Evolutionary conservation across 2,888 invertebrate species (phyloP).

Genomic region (Bombyx huttoni): DNA sequence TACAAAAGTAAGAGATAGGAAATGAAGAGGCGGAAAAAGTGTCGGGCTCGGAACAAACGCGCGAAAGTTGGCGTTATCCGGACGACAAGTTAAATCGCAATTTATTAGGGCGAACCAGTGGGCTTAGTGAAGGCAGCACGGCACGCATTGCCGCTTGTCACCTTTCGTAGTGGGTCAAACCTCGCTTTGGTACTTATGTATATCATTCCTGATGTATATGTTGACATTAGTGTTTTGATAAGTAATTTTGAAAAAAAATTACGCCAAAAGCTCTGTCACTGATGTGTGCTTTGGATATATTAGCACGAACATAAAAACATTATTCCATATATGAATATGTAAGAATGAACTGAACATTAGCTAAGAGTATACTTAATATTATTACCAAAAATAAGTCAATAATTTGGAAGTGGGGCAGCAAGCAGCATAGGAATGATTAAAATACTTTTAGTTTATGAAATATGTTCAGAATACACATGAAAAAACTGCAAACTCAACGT

Average conservation of each 20-base stretch:
- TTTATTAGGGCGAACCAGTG: slow-evolving; percentile 67
- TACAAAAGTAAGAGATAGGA: slow-evolving; percentile 74
- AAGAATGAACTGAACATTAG: no score
- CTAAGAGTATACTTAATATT: no score
- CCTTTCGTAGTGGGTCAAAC: slow-evolving; percentile 1
- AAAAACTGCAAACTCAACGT: slow-evolving; percentile 10
- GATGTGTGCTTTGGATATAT: no score
- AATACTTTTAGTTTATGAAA: background rate
- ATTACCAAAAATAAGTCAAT: no score
- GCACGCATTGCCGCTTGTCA: slow-evolving; percentile 14
- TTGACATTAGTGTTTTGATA: no score
- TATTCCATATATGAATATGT: no score
- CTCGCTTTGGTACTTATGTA: no score
- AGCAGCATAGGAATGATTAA: background rate
- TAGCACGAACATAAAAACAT: no score
- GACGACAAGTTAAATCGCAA: slow-evolving; percentile 72
- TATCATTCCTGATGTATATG: no score
- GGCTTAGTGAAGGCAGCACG: slow-evolving; percentile 42
- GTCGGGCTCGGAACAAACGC: slow-evolving; percentile 70
- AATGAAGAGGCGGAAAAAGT: slow-evolving; percentile 73
- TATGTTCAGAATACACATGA: background rate
- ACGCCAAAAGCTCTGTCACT: no score
- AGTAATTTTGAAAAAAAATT: no score
- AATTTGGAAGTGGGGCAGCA: no score
- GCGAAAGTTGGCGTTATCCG: slow-evolving; percentile 71